A percentile compares a stretch with the other conserved stretches of the same genome.
Conservation (phyloP, 2,113 vertebrate species). For the Podarcis muralis region DNA sequence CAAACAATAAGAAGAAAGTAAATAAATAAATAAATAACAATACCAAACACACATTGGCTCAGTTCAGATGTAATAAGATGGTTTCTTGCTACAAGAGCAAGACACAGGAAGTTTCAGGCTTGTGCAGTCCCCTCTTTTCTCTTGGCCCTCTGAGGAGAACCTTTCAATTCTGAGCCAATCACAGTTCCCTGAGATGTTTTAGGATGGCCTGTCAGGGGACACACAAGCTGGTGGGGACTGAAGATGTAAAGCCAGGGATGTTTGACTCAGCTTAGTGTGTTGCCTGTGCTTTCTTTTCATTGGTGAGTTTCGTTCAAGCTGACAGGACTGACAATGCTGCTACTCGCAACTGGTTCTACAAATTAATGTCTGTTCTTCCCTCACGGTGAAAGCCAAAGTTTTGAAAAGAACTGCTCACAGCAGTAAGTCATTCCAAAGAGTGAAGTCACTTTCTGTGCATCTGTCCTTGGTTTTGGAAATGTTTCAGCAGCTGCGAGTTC, state of each 20-base stretch:
- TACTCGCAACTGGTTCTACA: background rate
- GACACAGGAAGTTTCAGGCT: background rate
- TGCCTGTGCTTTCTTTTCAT: background rate
- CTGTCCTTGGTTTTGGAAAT: too few relatives aligned
- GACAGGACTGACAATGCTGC: background rate
- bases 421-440: background rate
- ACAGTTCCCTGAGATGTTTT: background rate
- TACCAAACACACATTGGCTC: background rate
- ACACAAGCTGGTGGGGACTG: background rate
- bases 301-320: background rate
- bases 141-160: background rate
- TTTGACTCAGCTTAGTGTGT: background rate
- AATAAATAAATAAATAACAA: background rate
- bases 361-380: background rate
- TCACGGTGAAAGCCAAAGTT: background rate
- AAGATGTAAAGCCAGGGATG: background rate
- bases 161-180: background rate
- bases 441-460: too few relatives aligned
- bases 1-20: background rate
- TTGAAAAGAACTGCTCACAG: background rate
- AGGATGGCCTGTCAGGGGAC: background rate
- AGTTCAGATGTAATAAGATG: background rate
- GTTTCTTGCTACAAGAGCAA: background rate
- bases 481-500: too few relatives aligned
- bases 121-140: background rate